Conservation (phyloP, 2,113 vertebrate genomes). For the Aegotheles bennettii region DNA sequence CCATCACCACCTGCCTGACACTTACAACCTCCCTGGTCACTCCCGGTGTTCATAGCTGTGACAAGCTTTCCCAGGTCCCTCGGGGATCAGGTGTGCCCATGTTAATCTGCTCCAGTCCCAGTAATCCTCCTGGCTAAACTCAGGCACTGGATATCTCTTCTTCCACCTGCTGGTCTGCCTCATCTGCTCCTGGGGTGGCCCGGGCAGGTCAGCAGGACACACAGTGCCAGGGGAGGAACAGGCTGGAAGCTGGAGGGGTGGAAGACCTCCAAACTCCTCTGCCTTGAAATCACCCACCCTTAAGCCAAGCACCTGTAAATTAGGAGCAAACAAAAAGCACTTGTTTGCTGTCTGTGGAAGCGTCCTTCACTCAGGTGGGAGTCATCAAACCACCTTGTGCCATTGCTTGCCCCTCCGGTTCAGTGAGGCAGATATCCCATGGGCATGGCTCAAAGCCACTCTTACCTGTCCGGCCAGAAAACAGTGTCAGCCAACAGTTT, state of each 20-base stretch:
- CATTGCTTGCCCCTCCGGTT: background rate
- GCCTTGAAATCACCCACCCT: background rate
- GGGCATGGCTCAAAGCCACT: background rate
- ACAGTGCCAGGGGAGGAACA: background rate
- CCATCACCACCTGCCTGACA: background rate
- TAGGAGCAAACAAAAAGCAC: background rate
- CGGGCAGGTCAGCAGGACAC: rapidly evolving
- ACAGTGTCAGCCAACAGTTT: background rate
- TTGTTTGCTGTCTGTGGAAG: background rate
- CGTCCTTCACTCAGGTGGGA: background rate
- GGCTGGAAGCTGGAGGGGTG: background rate
- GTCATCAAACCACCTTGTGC: background rate
- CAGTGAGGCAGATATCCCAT: background rate
- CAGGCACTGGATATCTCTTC: background rate
- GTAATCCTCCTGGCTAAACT: background rate
- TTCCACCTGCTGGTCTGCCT: background rate
- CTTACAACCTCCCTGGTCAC: background rate
- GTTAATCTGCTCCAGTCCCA: background rate
- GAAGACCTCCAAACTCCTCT: background rate
- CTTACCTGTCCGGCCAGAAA: constrained; percentile 13
- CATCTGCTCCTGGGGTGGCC: background rate
- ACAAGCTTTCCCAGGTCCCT: background rate
- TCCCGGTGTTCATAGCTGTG: rapidly evolving
- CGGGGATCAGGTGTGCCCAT: background rate
- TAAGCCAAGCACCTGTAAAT: background rate